A percentile compares a stretch with the other conserved stretches of the same genome.
Evolutionary conservation across 2,888 invertebrate genomes (phyloP).

Genomic region (Sarcophaga caerulescens): DNA sequence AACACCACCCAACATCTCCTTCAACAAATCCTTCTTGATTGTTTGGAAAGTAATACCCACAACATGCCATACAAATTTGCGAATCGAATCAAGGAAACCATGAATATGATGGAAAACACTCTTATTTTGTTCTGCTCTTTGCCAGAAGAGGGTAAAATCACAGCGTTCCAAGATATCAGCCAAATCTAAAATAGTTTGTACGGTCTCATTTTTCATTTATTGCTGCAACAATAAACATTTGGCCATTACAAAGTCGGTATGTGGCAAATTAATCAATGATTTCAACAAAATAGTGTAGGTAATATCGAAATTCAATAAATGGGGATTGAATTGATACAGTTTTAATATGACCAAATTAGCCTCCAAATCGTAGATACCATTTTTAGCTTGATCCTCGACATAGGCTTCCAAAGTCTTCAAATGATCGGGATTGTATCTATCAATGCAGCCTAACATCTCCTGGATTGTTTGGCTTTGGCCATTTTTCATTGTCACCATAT

Average conservation of each 20-base stretch:
- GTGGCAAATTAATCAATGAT: constrained; percentile 97
- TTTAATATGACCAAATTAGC: constrained; percentile 98
- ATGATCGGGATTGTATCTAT: constrained; percentile 98
- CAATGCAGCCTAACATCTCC: constrained; percentile 93
- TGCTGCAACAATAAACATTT: constrained; percentile 95
- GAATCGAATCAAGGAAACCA: constrained; percentile 96
- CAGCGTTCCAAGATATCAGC: constrained; percentile 96
- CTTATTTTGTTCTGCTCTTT: constrained; percentile 87
- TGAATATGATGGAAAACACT: constrained; percentile 89
- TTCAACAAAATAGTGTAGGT: constrained; percentile 96
- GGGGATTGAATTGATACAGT: constrained; percentile 97
- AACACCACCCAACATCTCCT: constrained; percentile 93
- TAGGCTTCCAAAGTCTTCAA: constrained; percentile 94
- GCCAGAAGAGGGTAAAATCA: constrained; percentile 96
- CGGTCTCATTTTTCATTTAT: constrained; percentile 91
- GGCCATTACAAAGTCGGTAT: constrained; percentile 98
- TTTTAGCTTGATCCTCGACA: constrained; percentile 94
- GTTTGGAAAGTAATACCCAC: constrained; percentile 98
- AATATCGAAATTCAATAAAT: constrained; percentile 90
- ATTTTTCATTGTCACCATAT: constrained; percentile 81
- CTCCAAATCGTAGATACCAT: constrained; percentile 97
- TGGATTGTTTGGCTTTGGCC: constrained; percentile 86
- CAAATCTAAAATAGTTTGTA: constrained; percentile 92
- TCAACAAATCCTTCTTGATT: constrained; percentile 90
- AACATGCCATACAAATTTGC: constrained; percentile 98